Percentiles rank a stretch among this genome's conserved stretches.
Evolutionary conservation across 2,797 vertebrate species (phyloP).

Genomic region (Spinus pinus): DNA sequence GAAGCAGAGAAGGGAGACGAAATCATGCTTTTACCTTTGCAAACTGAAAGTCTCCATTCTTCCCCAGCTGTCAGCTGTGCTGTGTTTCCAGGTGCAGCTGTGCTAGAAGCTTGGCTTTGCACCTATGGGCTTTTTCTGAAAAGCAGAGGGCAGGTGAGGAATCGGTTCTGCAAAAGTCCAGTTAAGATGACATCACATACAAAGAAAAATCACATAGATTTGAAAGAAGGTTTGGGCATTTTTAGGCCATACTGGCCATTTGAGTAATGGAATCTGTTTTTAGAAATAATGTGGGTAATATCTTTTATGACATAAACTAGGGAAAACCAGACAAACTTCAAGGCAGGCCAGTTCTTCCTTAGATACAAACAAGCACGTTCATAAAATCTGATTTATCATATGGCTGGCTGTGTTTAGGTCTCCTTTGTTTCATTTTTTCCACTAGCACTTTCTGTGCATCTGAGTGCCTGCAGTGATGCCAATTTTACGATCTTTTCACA

Average conservation of each 20-base stretch:
- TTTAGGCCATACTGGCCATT: not conserved
- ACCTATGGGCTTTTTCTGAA: not conserved
- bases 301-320: not conserved
- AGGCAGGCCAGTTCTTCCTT: not conserved
- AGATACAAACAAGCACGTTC: not conserved
- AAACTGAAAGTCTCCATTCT: not conserved
- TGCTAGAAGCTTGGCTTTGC: not conserved
- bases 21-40: not conserved
- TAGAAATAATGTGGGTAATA: not conserved
- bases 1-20: not conserved
- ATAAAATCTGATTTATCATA: slow-evolving; percentile 1
- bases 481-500: not conserved
- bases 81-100: not conserved
- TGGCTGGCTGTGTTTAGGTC: not conserved
- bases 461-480: not conserved
- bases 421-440: not conserved
- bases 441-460: not conserved
- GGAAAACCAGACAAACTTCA: not conserved
- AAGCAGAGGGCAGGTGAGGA: not conserved
- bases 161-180: not conserved
- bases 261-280: not conserved
- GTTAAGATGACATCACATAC: not conserved
- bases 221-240: not conserved
- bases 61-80: not conserved
- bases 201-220: not conserved